Evolutionary conservation across 2,797 vertebrate genomes (phyloP).

Genomic region (Catharus ustulatus): DNA sequence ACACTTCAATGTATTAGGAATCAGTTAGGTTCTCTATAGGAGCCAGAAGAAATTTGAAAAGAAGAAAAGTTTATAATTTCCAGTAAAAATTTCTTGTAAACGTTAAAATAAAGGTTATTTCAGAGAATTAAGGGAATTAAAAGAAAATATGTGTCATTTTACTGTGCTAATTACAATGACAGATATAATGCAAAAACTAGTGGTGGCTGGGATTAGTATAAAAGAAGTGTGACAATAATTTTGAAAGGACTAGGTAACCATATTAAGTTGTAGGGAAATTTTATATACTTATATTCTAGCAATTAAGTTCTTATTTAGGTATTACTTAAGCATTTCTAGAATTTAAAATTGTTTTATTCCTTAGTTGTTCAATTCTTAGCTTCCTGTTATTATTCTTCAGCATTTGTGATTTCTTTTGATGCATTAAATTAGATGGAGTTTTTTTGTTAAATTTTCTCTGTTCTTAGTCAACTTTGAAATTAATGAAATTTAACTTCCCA

Average conservation of each 20-base stretch:
- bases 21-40: neutral
- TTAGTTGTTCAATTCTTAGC: neutral
- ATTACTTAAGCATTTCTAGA: neutral
- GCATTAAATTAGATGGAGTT: neutral
- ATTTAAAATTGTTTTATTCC: neutral
- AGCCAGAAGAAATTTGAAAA: neutral
- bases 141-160: neutral
- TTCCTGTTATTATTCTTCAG: neutral
- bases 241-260: neutral
- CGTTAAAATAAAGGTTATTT: neutral
- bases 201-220: neutral
- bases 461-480: neutral
- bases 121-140: neutral
- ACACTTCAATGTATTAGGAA: neutral
- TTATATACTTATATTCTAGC: neutral
- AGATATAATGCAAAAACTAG: neutral
- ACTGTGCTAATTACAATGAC: neutral
- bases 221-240: neutral
- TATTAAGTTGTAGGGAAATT: neutral
- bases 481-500: neutral
- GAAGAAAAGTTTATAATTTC: neutral
- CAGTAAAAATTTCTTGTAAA: neutral
- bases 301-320: neutral
- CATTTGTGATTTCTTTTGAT: neutral
- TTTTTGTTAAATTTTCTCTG: neutral